Evolutionary conservation across 1,140 invertebrate genomes (phyloP).

Genomic region (Globodera rostochiensis): DNA sequence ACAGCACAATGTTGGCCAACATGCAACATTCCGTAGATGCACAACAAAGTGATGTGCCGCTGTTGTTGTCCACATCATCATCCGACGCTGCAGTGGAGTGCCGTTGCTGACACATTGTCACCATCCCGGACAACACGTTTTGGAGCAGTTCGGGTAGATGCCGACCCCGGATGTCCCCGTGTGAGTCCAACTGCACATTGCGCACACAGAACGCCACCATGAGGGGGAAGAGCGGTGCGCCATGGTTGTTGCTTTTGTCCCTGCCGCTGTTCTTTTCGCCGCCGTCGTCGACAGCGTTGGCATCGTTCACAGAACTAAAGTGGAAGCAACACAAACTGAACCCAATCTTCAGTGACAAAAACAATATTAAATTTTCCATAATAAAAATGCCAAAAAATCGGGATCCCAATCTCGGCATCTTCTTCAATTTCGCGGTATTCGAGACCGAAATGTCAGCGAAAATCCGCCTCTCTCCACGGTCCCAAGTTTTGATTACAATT

Average conservation of each 20-base stretch:
- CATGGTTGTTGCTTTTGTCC: neutral
- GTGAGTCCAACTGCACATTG: constrained; percentile 50
- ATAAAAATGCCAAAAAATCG: neutral
- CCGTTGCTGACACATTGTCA: neutral
- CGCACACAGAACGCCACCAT: constrained; percentile 58
- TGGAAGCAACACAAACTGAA: no score
- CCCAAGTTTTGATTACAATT: neutral
- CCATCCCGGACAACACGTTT: constrained; percentile 38
- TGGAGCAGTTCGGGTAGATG: constrained; percentile 49
- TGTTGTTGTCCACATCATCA: constrained; percentile 26
- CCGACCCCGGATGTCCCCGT: constrained; percentile 49
- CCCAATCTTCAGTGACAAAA: neutral
- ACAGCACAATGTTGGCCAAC: constrained; percentile 46
- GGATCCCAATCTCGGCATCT: no score
- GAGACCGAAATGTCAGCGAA: no score
- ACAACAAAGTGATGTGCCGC: constrained; percentile 36
- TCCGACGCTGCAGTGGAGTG: no score
- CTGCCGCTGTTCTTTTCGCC: no score
- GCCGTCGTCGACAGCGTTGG: no score
- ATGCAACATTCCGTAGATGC: neutral
- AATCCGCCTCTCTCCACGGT: no score
- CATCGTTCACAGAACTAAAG: no score
- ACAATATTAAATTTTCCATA: constrained; percentile 2
- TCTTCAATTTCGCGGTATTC: no score
- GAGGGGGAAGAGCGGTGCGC: constrained; percentile 23